Base-by-base conservation (phyloP, 1,140 invertebrate species). In the Triops longicaudatus region DNA sequence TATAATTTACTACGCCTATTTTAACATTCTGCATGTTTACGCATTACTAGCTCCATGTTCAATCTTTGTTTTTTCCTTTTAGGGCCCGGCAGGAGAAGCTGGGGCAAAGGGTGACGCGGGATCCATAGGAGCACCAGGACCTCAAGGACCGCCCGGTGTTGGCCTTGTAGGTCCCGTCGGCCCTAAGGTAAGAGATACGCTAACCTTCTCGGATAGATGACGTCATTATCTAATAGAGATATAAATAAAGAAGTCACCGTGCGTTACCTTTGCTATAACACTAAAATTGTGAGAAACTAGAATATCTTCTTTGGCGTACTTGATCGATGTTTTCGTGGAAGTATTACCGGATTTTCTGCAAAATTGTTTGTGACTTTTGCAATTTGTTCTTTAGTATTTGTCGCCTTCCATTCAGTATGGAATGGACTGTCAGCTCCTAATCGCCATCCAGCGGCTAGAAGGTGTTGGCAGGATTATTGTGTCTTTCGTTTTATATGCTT, bases 11-110 rank as follows among this genome's bases (percentile, higher is more conserved):
- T 5, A 63, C 3, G 5, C 22, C 22, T 63, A 63, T n/a, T n/a
- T 6, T n/a, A 22, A 22, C 1, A 10, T 50, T 22, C 1, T 50
- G 17, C 14, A n/a, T n/a, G 50, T 22, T 63, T 6, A n/a, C 14
- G 14, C 7, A 63, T 63, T 63, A n/a, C 50, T 63, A n/a, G 17
- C 6, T 63, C 31, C 31, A 7, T 63, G 22, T 63, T 63, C 17
- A 63, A 22, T 63, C 50, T 63, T 63, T n/a, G n/a, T n/a, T n/a
- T n/a, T n/a, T n/a, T n/a, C n/a, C 50, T 63, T 3, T 17, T 17
- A 63, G 27, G 93, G 92, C 76, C 86, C 90, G 14, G 87, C 89
- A 12, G 92, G 92, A n/a, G 88, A 92, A 28, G 82, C 87, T 17
- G 93, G 92, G 26, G 87, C 89, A 1, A 83, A 87, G 1, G 92